Percentiles rank a stretch among this genome's conserved stretches.
These are phyloP conservation scores for Jordanella pulchra DNA, from an alignment of 2,797 vertebrate species.

Conservation along the genomic window DNA sequence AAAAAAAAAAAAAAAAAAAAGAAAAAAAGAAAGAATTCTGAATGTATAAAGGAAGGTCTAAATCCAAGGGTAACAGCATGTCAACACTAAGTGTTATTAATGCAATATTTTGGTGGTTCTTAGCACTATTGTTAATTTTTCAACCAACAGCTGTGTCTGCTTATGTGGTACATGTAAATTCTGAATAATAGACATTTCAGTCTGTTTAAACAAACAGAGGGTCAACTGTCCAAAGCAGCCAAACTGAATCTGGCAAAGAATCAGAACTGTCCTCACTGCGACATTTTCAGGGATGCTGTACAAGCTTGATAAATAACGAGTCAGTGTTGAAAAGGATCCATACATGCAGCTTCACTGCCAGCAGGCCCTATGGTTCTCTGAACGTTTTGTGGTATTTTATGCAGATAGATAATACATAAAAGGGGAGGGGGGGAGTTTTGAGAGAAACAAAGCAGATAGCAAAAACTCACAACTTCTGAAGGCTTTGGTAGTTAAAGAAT, in stretches of 20 bases:
- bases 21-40: neutral
- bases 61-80: neutral
- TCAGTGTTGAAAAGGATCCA: constrained; percentile 14
- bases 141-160: constrained; percentile 7
- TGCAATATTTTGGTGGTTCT: neutral
- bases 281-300: constrained; percentile 9
- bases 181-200: constrained; percentile 15
- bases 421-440: neutral
- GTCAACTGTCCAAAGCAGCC: constrained; percentile 6
- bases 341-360: constrained; percentile 2
- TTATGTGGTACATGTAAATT: constrained; percentile 6
- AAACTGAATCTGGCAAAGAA: constrained; percentile 21
- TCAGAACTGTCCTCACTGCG: constrained; percentile 9
- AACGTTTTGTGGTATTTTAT: constrained; percentile 7
- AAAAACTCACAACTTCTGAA: constrained; percentile 89
- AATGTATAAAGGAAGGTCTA: neutral
- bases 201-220: neutral
- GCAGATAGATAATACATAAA: neutral
- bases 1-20: no score
- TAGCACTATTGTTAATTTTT: neutral
- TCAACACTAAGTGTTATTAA: neutral
- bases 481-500: constrained; percentile 86
- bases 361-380: constrained; percentile 2
- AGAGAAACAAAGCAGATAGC: neutral
- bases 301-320: constrained; percentile 36